Evolutionary conservation across 2,888 invertebrate species (phyloP).

Genomic region (Chymomyza fuscimana): DNA sequence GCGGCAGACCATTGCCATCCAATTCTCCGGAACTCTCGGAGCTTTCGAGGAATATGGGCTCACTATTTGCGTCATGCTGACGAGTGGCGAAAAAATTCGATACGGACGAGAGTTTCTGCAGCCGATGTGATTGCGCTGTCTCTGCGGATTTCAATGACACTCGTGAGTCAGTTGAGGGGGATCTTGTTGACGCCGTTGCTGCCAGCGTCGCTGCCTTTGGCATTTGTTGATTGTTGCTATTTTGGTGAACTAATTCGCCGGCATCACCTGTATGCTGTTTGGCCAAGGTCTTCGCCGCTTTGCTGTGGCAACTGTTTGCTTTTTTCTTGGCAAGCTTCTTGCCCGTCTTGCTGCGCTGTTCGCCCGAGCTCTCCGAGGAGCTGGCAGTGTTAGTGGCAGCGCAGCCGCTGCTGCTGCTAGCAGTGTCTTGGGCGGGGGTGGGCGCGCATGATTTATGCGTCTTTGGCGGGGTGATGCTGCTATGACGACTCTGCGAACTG

Average conservation of each 20-base stretch:
- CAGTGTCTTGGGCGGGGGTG: constrained; percentile 73
- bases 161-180: constrained; percentile 40
- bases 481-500: constrained; percentile 79
- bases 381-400: constrained; percentile 79
- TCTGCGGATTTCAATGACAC: constrained; percentile 23
- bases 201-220: constrained; percentile 1
- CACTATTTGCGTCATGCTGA: constrained; percentile 80
- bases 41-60: constrained; percentile 81
- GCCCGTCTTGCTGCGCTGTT: constrained; percentile 64
- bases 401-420: constrained; percentile 62
- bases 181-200: constrained; percentile 29
- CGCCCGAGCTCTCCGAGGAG: constrained; percentile 69
- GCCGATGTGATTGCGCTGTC: constrained; percentile 77
- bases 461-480: constrained; percentile 64
- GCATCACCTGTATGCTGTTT: constrained; percentile 36
- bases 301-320: constrained; percentile 34
- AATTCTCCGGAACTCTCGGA: constrained; percentile 79
- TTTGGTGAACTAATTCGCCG: constrained; percentile 52
- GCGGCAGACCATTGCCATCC: constrained; percentile 33
- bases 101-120: constrained; percentile 87
- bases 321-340: constrained; percentile 57
- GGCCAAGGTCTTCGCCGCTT: constrained; percentile 37
- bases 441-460: constrained; percentile 52
- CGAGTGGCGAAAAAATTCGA: constrained; percentile 86
- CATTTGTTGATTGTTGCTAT: constrained; percentile 54